These are phyloP conservation scores for Cheirogaleus major DNA, from an alignment of 2,797 vertebrate genomes.

Conservation along the genomic window DNA sequence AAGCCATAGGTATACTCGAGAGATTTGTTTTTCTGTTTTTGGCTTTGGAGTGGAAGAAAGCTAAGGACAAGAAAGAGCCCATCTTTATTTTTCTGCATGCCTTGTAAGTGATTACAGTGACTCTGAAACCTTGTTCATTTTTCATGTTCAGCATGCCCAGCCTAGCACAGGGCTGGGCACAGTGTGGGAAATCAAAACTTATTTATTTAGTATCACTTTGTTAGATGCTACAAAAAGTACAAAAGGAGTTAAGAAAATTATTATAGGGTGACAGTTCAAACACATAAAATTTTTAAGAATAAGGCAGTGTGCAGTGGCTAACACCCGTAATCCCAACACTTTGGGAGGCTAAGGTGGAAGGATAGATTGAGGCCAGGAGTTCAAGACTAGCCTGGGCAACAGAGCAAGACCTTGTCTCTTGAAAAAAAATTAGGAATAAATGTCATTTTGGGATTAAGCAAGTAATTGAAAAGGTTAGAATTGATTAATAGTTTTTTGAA, in stretches of 20 bases:
- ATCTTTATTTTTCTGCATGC: background rate
- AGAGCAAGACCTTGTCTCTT: background rate
- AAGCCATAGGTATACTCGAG: background rate
- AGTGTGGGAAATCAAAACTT: background rate
- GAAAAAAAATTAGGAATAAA: background rate
- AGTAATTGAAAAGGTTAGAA: background rate
- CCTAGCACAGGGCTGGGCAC: background rate
- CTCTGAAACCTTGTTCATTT: background rate
- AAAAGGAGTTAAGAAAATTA: background rate
- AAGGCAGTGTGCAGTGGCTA: background rate
- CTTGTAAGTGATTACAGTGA: background rate
- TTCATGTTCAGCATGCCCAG: background rate
- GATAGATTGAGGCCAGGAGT: background rate
- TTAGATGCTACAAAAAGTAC: slow-evolving; percentile 15
- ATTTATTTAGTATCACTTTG: background rate
- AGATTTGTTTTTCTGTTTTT: background rate
- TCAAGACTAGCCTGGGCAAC: background rate
- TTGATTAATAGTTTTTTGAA: background rate
- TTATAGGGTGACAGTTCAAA: background rate
- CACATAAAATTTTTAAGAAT: background rate
- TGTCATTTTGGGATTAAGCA: slow-evolving; percentile 22
- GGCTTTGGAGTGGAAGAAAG: background rate
- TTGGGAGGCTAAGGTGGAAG: background rate
- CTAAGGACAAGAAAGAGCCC: background rate
- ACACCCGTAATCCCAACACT: background rate